phyloP scores from a whole-genome alignment of 2,113 vertebrate species.

The Pterocles orientalis region DNA sequence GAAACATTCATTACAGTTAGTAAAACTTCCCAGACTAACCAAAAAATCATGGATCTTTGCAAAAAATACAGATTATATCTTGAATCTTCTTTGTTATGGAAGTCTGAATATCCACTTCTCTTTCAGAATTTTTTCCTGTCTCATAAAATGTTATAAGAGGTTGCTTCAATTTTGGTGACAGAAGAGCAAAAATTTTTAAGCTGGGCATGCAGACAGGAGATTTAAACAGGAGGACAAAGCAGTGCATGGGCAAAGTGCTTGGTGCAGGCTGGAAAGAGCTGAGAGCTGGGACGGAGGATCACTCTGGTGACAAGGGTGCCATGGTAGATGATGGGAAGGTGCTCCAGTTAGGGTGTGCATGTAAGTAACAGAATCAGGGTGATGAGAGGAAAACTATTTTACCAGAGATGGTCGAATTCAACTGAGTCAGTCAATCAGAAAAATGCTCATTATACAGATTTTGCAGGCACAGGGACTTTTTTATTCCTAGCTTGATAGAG shows the following conservation, averaged over 20 bases:
- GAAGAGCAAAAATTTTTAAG: neutral
- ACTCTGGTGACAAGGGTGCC: neutral
- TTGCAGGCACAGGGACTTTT: neutral
- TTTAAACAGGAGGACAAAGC: neutral
- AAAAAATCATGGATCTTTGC: neutral
- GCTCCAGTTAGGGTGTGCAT: neutral
- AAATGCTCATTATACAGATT: neutral
- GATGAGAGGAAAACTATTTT: conserved; percentile 9
- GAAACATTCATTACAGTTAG: neutral
- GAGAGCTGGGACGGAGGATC: neutral
- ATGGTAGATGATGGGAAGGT: neutral
- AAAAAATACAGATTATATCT: neutral
- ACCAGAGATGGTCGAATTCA: neutral
- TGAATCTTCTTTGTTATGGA: neutral
- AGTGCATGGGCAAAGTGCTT: neutral
- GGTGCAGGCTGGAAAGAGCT: neutral
- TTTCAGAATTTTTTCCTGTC: neutral
- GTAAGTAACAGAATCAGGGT: neutral
- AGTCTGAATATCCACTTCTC: neutral
- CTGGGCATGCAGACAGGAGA: neutral
- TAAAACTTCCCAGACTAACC: neutral
- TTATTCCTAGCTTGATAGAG: neutral
- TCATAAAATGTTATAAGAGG: neutral
- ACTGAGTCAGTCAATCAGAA: neutral
- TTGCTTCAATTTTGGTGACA: neutral